Evolutionary conservation across 2,797 vertebrate species (phyloP), one percentile per base, ranked within the genome.

Genomic region (Neosalanx taihuensis): DNA sequence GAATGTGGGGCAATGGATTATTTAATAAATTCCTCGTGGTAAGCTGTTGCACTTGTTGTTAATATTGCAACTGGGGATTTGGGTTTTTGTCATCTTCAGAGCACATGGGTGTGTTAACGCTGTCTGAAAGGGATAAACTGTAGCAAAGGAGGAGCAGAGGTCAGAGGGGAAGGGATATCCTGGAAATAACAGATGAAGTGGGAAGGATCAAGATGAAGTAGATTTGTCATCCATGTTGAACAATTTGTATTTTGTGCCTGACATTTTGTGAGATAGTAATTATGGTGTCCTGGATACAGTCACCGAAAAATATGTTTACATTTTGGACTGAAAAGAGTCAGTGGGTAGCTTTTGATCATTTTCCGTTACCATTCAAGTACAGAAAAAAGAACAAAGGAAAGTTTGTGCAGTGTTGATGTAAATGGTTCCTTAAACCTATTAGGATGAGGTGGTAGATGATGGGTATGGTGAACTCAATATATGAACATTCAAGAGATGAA

Each of bases 1-100:
- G 86, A 90, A 90, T 90, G 85, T 89, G 85, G 88, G 86, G 86
- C 88, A 89, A 86, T 72, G 80, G 78, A 79, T 91, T 89, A 88
- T 90, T 90, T 88, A 85, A 88, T 86, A 89, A 29, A 89, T 89
- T 89, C 65, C 51, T 5, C 67, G 37, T 51, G 6, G 5, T n/a
- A 26, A 49, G 17, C 20, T 26, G 30, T 56, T 57, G 33, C 26
- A 37, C 37, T 82, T 83, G 87, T 72, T 81, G 79, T 77, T 85
- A 69, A 78, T 81, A 69, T 83, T 83, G 75, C 74, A 76, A 74
- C 63, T 84, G 57, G 15, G 67, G 60, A 49, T 49, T 64, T 60
- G 67, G 4, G 60, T 71, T 61, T 46, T n/a, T n/a, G 51, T 17
- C 51, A 56, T 56, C 18, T n/a, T 56, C 17, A 56, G n/a, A 56